phyloP scores from a whole-genome alignment of 2,113 vertebrate species.

The Fregetta grallaria region DNA sequence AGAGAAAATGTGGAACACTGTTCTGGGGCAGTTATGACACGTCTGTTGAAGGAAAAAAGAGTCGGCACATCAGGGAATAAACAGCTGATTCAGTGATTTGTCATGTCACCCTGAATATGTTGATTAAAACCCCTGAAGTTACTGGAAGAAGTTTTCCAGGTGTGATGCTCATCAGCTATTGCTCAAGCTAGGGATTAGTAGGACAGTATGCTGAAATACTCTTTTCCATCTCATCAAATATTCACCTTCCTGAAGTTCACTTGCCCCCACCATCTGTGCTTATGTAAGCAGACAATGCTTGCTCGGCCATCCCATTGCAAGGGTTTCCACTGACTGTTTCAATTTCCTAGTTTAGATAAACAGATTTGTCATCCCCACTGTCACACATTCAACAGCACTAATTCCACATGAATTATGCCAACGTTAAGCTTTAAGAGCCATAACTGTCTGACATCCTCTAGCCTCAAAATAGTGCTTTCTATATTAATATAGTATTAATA shows the following conservation, averaged over 20 bases:
- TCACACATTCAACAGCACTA: not conserved
- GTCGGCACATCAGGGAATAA: not conserved
- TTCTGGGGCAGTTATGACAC: not conserved
- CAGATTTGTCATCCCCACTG: not conserved
- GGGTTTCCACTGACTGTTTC: not conserved
- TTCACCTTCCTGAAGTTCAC: not conserved
- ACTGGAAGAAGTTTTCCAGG: not conserved
- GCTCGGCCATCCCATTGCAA: not conserved
- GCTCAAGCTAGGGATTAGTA: not conserved
- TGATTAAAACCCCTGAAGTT: slow-evolving; percentile 14
- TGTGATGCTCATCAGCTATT: not conserved
- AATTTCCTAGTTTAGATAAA: not conserved
- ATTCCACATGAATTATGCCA: not conserved
- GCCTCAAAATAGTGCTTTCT: not conserved
- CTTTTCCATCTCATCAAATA: slow-evolving; percentile 21
- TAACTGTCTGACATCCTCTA: not conserved
- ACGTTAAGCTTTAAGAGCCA: not conserved
- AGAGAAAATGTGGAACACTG: not conserved
- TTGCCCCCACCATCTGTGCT: not conserved
- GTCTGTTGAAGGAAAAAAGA: not conserved
- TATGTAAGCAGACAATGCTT: not conserved
- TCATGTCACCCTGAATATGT: not conserved
- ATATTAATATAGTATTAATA: too few relatives aligned
- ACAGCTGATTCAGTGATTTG: not conserved
- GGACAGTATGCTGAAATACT: not conserved